phyloP scores from a whole-genome alignment of 2,113 vertebrate genomes.

The Odocoileus hemionus region DNA sequence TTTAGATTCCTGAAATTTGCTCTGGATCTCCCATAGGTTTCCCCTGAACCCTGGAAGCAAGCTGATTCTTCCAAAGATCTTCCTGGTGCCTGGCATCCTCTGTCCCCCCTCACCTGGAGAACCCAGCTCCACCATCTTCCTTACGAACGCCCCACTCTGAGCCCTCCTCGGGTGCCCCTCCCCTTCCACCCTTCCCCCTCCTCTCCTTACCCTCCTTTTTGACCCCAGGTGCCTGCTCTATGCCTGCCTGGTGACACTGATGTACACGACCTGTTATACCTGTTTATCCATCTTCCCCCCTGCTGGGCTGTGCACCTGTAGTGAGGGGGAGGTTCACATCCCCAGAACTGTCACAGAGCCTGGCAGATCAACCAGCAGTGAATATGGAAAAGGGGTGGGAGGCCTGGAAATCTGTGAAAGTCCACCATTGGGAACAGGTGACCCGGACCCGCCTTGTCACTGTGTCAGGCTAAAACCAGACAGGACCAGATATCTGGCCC shows the following conservation, averaged over 20 bases:
- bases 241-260: neutral
- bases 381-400: neutral
- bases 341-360: neutral
- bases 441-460: neutral
- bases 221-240: neutral
- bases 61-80: neutral
- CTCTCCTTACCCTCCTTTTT: neutral
- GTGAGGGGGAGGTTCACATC: neutral
- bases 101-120: neutral
- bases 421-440: neutral
- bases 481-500: neutral
- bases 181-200: too few relatives aligned
- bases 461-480: neutral
- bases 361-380: neutral
- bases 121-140: neutral
- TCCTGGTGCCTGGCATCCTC: neutral
- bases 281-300: neutral
- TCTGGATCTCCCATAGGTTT: neutral
- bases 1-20: neutral
- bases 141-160: neutral
- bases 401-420: neutral
- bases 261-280: neutral
- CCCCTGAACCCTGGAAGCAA: neutral
- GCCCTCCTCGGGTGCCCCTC: neutral
- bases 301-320: neutral